Evolutionary conservation across 2,113 vertebrate species (phyloP).

Genomic region (Rhinolophus ferrumequinum): DNA sequence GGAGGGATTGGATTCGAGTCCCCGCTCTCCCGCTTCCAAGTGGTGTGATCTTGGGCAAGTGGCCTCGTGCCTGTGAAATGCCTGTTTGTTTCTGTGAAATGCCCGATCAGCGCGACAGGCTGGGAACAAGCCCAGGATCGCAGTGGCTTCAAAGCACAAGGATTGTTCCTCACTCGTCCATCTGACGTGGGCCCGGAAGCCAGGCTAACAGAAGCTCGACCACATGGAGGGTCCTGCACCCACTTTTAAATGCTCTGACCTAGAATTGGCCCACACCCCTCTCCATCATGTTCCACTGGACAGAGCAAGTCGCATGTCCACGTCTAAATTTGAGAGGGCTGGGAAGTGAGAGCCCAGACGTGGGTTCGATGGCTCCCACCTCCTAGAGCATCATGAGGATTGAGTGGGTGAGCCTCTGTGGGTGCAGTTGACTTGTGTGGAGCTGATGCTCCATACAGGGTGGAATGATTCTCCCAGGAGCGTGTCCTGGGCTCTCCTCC

Average conservation of each 20-base stretch:
- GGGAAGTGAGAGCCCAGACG: neutral
- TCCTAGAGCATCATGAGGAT: neutral
- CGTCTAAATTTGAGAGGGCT: neutral
- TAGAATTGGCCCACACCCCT: neutral
- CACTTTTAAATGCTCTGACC: neutral
- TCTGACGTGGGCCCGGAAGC: fast-evolving
- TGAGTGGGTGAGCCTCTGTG: neutral
- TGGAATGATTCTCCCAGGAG: too few species aligned
- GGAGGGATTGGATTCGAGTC: fast-evolving
- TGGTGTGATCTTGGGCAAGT: neutral
- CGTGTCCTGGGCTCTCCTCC: fast-evolving
- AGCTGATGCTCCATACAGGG: fast-evolving
- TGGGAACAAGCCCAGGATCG: neutral
- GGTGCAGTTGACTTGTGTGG: fast-evolving
- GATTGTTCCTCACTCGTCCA: fast-evolving
- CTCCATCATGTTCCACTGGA: fast-evolving
- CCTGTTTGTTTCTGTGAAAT: neutral
- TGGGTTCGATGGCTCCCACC: fast-evolving
- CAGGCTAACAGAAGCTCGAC: fast-evolving
- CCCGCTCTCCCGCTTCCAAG: fast-evolving
- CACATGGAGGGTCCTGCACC: fast-evolving
- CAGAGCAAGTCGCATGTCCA: neutral
- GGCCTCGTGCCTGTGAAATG: fast-evolving
- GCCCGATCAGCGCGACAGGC: fast-evolving
- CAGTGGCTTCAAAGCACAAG: neutral